Evolutionary conservation across 1,140 invertebrate genomes (phyloP), one percentile per base, ranked within the genome.

Genomic region (Pseudoatta argentina): DNA sequence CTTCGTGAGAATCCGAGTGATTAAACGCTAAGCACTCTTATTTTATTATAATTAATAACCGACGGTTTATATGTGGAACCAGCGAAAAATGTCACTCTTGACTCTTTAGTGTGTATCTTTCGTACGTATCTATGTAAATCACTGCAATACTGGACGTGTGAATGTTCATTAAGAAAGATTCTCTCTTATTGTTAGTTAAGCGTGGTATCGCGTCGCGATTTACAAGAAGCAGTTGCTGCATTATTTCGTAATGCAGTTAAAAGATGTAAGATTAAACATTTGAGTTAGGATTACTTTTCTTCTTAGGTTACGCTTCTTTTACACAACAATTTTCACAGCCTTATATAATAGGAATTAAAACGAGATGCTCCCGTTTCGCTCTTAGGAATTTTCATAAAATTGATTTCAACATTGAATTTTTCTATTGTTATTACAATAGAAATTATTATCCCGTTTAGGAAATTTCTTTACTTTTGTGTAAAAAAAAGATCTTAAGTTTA

Each of bases 51-150:
- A 71, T 71, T 71, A 44, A 55, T 24, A 61, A 61, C 67, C 24
- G n/a, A 14, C 2, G n/a, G 16, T 21, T 48, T 51, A 61, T n/a
- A 14, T 10, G 24, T 30, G 34, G 24, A 24, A 72, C 24, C 8
- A 57, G 24, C 14, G 14, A 79, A 67, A 48, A 30, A 18, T 48
- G 12, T 30, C 1, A 6, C 44, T 14, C 48, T 55, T 66, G 61
- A 18, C n/a, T 48, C 16, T n/a, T 67, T 51, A 21, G 34, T 16
- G 2, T 30, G 24, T 73, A 48, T 72, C 24, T 48, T 44, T 82
- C 18, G 48, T 66, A 27, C 24, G 39, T 44, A 73, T 73, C 79
- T 82, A 73, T 81, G 66, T 55, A 57, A 81, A 72, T 81, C 30
- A 14, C 16, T 12, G 57, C 10, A 14, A 18, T n/a, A 44, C n/a